A percentile compares a stretch with the other conserved stretches of the same genome.
These are phyloP conservation scores for Drosophila seclusa DNA, from an alignment of 2,888 invertebrate genomes.

Conservation along the genomic window DNA sequence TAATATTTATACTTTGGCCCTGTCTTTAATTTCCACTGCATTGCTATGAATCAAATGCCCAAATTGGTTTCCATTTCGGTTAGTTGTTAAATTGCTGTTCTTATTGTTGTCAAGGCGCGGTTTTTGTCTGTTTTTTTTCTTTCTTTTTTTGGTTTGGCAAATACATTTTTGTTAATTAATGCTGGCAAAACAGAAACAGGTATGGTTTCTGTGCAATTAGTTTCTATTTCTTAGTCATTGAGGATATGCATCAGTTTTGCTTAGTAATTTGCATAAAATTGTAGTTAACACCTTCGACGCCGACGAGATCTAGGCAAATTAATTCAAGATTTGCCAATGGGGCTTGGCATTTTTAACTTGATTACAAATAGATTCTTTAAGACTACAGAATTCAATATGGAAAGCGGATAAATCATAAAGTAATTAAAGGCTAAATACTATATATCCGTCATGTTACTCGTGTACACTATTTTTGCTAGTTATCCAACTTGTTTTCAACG, in stretches of 20 bases:
- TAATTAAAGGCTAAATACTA: background rate
- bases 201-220: conserved; percentile 62
- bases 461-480: background rate
- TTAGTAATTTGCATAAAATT: conserved; percentile 71
- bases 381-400: background rate
- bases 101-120: conserved; percentile 41
- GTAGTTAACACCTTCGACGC: conserved; percentile 70
- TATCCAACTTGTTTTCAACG: background rate
- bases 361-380: background rate
- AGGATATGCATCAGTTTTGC: conserved; percentile 69
- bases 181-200: conserved; percentile 28
- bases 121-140: conserved; percentile 1
- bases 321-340: conserved; percentile 28
- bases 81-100: conserved; percentile 37
- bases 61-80: conserved; percentile 16
- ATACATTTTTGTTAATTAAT: conserved; percentile 63
- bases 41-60: background rate
- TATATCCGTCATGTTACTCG: conserved; percentile 3
- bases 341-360: conserved; percentile 17
- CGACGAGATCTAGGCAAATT: conserved; percentile 23
- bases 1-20: conserved; percentile 57
- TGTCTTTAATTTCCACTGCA: conserved; percentile 28
- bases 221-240: conserved; percentile 25
- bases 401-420: background rate
- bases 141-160: conserved; percentile 10